Conservation (phyloP, 2,113 vertebrate species). For the Glaucomys volans region DNA sequence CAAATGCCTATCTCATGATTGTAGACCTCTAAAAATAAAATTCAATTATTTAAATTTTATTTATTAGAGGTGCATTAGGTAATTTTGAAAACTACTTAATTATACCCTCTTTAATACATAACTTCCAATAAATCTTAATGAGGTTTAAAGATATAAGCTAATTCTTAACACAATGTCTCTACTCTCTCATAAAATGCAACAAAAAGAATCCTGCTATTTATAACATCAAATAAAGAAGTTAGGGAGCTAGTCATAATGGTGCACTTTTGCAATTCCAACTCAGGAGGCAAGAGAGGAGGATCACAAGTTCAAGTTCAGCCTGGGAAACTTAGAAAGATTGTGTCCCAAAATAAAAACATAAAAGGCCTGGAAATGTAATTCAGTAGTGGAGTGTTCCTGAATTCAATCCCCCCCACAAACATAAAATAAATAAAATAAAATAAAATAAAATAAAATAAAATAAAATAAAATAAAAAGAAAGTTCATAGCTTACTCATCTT, state of each 20-base stretch:
- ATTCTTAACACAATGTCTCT: constrained; percentile 31
- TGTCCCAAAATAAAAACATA: no score
- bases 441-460: no score
- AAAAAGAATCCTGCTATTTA: background rate
- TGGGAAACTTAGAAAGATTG: no score
- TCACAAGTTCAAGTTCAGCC: no score
- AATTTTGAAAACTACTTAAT: constrained; percentile 39
- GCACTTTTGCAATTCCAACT: no score
- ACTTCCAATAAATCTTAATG: constrained; percentile 50
- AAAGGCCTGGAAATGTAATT: no score
- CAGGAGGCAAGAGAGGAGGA: no score
- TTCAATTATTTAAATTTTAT: constrained; percentile 68
- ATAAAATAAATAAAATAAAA: no score
- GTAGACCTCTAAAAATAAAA: constrained; percentile 47
- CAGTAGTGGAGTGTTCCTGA: background rate
- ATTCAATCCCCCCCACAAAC: background rate
- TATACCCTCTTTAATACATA: constrained; percentile 24
- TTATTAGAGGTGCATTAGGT: constrained; percentile 42
- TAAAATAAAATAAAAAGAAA: background rate
- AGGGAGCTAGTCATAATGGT: no score
- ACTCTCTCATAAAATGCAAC: constrained; percentile 50
- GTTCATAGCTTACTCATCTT: background rate
- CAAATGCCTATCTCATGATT: background rate
- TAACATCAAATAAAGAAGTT: background rate
- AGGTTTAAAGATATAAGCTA: constrained; percentile 63